Base-by-base conservation (phyloP, 2,113 vertebrate species). In the Trachemys scripta region DNA sequence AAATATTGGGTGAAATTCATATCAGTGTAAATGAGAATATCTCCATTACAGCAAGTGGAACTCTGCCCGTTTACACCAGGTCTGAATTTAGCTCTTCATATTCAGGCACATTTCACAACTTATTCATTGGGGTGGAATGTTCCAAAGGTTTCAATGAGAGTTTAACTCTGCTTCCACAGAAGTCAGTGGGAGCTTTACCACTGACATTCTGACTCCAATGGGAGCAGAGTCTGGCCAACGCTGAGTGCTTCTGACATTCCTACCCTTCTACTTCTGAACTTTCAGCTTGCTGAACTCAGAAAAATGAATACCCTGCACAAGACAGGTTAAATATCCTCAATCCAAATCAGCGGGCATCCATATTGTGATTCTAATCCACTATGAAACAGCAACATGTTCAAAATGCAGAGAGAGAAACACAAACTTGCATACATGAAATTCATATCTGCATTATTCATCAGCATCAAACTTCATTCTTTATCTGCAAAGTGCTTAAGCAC, bases 371-470 rank as follows among this genome's bases (percentile, higher is more conserved):
- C 49, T 84, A 93, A 92, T 50, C 24, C 92, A 89, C 95, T 88
- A 89, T 89, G 78, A 93, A 96, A 96, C 79, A 94, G 87, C 69
- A 92, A n/a, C 10, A 24, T 88, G 80, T 82, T 96, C 88, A 88
- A 51, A 90, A 94, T 12, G 12, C 78, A 95, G 85, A 27, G 91
- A 93, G 85, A 95, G 79, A 95, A 97, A 94, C 38, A 92, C 31
- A 84, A 91, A 72, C n/a, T 85, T 85, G 80, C 78, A 92, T 69
- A 91, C 80, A 57, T 94, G n/a, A 95, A 97, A 95, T 88, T 92
- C 89, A 78, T 47, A 90, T 91, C 84, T 94, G 82, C 89, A 81
- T 97, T 95, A 96, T 97, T 93, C 85, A 95, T 84, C 69, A 69
- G 49, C 82, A 93, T 86, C 76, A 78, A 65, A 96, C 88, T 95